A percentile compares a stretch with the other conserved stretches of the same genome.
These are phyloP conservation scores for Pherbina coryleti DNA, from an alignment of 2,888 invertebrate genomes.

Conservation along the genomic window DNA sequence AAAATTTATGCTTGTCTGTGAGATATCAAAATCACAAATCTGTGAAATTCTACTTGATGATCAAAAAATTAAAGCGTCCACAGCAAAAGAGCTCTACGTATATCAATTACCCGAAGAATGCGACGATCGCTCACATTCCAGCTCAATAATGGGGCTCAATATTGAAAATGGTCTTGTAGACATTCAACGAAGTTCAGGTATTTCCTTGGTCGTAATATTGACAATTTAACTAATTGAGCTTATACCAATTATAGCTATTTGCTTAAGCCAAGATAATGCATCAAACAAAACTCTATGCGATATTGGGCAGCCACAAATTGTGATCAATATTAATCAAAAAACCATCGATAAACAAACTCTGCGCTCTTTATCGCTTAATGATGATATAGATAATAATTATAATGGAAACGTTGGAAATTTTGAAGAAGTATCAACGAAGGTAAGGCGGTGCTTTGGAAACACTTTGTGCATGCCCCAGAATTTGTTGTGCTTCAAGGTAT, in stretches of 20 bases:
- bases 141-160: constrained; percentile 64
- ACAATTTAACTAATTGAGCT: neutral
- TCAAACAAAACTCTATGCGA: constrained; percentile 43
- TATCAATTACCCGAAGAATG: constrained; percentile 76
- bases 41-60: constrained; percentile 73
- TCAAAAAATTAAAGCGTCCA: constrained; percentile 71
- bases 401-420: constrained; percentile 61
- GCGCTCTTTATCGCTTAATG: constrained; percentile 41
- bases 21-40: constrained; percentile 79
- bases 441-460: constrained; percentile 78
- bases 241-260: neutral
- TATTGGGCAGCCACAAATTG: constrained; percentile 37
- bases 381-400: constrained; percentile 46
- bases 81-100: constrained; percentile 75
- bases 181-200: constrained; percentile 69
- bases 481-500: constrained; percentile 89
- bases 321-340: neutral
- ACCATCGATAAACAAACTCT: constrained; percentile 48
- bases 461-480: constrained; percentile 86
- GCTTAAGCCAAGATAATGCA: constrained; percentile 12
- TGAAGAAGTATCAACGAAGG: constrained; percentile 71
- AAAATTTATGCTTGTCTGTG: constrained; percentile 78
- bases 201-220: neutral
- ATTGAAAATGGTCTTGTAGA: constrained; percentile 69
- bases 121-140: constrained; percentile 62